Conservation (phyloP, 2,888 invertebrate genomes). For the Dichetophora obliterata region DNA sequence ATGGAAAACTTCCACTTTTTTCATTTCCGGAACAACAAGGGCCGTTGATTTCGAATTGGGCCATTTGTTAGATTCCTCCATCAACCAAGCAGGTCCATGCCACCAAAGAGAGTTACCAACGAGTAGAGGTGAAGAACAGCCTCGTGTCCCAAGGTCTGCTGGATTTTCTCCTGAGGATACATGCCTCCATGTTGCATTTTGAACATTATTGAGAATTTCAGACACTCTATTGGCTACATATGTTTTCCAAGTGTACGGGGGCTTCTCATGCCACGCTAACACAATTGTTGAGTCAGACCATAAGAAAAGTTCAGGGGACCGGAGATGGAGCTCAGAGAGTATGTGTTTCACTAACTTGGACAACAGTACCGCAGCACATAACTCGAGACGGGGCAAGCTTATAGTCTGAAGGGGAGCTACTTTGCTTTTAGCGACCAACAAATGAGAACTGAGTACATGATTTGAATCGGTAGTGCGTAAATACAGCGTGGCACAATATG, state of each 20-base stretch:
- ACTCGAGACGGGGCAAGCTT: too few relatives aligned
- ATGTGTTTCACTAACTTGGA: too few relatives aligned
- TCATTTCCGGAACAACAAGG: background rate
- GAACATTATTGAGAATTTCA: background rate
- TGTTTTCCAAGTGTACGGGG: slow-evolving; percentile 33
- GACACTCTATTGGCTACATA: slow-evolving; percentile 36
- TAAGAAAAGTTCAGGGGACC: too few relatives aligned
- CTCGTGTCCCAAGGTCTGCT: slow-evolving; percentile 34
- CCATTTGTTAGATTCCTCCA: background rate
- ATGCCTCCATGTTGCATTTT: slow-evolving; percentile 16
- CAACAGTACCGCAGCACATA: too few relatives aligned
- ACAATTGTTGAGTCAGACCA: slow-evolving; percentile 41
- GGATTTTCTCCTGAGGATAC: slow-evolving; percentile 36
- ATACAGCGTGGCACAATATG: too few relatives aligned
- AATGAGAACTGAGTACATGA: too few relatives aligned
- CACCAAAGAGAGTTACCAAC: slow-evolving; percentile 21
- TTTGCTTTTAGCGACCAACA: too few relatives aligned
- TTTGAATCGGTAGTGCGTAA: too few relatives aligned
- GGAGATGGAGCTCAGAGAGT: background rate
- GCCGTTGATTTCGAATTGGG: too few relatives aligned
- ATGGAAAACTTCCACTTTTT: background rate
- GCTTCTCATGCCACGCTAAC: slow-evolving; percentile 36
- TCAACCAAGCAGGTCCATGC: slow-evolving; percentile 24
- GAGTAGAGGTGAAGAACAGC: slow-evolving; percentile 11
- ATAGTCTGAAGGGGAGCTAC: too few relatives aligned